Evolutionary conservation across 2,888 invertebrate genomes (phyloP).

Genomic region (Beris chalybata): DNA sequence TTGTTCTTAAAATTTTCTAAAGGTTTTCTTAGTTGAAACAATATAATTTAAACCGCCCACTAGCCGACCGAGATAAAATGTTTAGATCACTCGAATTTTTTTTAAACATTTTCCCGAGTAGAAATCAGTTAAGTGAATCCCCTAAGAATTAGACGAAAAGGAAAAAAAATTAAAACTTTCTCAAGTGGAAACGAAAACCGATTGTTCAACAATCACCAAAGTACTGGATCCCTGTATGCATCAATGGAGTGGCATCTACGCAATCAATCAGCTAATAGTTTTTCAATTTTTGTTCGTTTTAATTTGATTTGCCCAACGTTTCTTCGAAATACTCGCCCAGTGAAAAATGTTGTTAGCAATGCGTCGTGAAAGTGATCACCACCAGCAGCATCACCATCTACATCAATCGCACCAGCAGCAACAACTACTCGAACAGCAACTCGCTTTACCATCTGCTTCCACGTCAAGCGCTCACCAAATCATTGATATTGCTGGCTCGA

Average conservation of each 20-base stretch:
- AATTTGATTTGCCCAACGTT: not conserved
- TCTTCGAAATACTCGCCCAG: conserved; percentile 17
- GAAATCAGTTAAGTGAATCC: no score
- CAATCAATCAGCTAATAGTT: conserved; percentile 6
- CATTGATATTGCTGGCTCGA: conserved; percentile 2
- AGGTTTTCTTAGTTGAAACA: no score
- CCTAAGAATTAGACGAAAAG: not conserved
- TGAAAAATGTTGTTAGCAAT: conserved; percentile 67
- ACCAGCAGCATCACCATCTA: conserved; percentile 41
- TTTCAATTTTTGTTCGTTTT: not conserved
- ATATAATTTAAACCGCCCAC: no score
- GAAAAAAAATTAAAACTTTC: not conserved
- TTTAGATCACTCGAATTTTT: no score
- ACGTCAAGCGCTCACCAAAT: conserved; percentile 17
- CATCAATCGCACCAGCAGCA: conserved; percentile 34
- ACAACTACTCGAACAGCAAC: conserved; percentile 26
- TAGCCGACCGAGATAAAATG: no score
- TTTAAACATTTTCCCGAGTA: no score
- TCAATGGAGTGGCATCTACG: conserved; percentile 10
- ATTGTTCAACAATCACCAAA: not conserved
- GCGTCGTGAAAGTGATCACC: conserved; percentile 74
- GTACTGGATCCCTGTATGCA: not conserved
- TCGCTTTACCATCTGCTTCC: conserved; percentile 11
- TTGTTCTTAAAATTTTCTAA: no score
- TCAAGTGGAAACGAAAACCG: no score